phyloP scores from a whole-genome alignment of 2,888 invertebrate genomes.

The Isoperla grammatica region DNA sequence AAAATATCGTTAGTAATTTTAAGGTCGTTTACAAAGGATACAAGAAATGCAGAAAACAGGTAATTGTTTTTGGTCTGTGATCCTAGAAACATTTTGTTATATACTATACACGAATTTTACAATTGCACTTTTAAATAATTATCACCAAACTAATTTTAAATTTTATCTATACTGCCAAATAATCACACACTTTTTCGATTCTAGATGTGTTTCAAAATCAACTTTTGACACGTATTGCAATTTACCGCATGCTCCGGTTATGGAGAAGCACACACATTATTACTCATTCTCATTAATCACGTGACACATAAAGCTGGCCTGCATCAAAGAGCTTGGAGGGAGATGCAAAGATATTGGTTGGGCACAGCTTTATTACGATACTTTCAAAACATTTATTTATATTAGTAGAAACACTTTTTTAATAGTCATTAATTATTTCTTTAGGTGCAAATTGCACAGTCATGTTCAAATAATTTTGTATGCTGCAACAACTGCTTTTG shows the following conservation, averaged over 20 bases:
- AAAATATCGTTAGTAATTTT: no score
- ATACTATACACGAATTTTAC: no score
- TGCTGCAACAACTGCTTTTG: constrained; percentile 13
- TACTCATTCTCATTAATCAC: not conserved
- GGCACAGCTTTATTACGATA: not conserved
- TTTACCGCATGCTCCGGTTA: no score
- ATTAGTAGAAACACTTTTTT: not conserved
- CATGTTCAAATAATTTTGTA: no score
- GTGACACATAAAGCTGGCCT: not conserved
- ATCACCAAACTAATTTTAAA: no score
- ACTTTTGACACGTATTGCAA: constrained; percentile 4
- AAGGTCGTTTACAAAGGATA: no score
- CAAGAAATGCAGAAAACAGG: no score
- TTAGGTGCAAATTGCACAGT: no score
- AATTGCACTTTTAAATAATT: no score
- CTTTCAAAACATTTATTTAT: not conserved
- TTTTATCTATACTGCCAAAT: not conserved
- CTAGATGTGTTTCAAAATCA: not conserved
- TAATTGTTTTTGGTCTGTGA: no score
- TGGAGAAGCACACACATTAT: no score
- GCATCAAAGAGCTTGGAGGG: not conserved
- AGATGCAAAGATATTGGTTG: not conserved
- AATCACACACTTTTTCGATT: not conserved
- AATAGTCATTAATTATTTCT: not conserved
- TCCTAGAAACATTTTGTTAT: no score